Evolutionary conservation across 2,797 vertebrate genomes (phyloP), one percentile per base, ranked within the genome.

Genomic region (Rallus crepitans): DNA sequence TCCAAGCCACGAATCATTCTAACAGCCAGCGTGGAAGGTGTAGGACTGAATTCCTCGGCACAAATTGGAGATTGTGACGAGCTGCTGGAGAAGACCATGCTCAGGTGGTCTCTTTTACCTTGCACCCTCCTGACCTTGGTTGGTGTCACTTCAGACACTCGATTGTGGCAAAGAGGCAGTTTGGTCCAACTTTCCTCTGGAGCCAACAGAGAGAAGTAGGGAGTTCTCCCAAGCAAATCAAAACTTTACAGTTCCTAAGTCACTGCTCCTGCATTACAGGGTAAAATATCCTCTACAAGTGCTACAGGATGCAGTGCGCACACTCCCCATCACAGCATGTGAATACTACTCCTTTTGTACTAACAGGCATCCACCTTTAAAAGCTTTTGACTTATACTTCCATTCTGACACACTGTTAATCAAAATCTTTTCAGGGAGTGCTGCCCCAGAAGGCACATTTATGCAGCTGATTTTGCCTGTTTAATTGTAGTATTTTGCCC

Each of bases 401-500:
- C 24, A 90, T 90, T 90, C 87, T 77, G 47, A 42, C 27, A 64
- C 5, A 20, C 2, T n/a, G 10, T 79, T 89, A 87, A 84, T 73
- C 17, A 87, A 84, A 84, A 82, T 37, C 12, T 87, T 92, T 87
- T 33, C 39, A 66, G 28, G 23, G n/a, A 77, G 18, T 17, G 25
- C 12, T 89, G 68, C 48, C 56, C 92, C 11, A 12, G 18, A 73
- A 84, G 28, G 33, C 24, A 79, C 42, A 87, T 53, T 83, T 79
- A 39, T 76, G 59, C 11, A 2, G 21, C 19, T 90, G n/a, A 48
- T 76, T 79, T 83, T 92, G 25, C 68, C 39, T 63, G 5, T n/a
- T 84, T 87, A 89, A 73, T 77, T 95, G 48, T 40, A 82, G 24
- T 45, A 40, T 82, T 90, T 94, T 92, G 14, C 63, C 69, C 45